phyloP scores from a whole-genome alignment of 1,140 invertebrate species.

The Drosophila albomicans region DNA sequence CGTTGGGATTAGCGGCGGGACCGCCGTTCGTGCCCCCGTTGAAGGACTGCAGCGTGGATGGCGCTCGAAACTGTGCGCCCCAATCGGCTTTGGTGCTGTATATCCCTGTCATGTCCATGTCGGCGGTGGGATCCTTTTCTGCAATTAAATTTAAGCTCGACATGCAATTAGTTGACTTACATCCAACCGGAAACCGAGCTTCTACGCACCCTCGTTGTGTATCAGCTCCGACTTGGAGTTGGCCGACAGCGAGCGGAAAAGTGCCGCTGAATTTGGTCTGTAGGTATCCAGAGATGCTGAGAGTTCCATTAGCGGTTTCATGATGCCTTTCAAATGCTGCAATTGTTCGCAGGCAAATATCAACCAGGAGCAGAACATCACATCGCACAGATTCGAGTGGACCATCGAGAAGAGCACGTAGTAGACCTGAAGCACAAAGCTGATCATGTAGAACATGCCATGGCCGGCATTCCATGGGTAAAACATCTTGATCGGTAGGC shows the following conservation, averaged over 20 bases:
- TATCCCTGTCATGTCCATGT: constrained; percentile 89
- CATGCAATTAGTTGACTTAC: constrained; percentile 22
- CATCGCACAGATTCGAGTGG: constrained; percentile 90
- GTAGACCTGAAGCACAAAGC: constrained; percentile 90
- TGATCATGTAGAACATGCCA: constrained; percentile 88
- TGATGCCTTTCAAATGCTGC: constrained; percentile 92
- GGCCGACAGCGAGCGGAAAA: constrained; percentile 89
- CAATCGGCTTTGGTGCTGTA: constrained; percentile 92
- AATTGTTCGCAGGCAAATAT: constrained; percentile 93
- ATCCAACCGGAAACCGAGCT: not conserved
- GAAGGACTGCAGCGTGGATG: constrained; percentile 88
- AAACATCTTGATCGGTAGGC: constrained; percentile 90
- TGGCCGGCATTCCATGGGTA: constrained; percentile 90
- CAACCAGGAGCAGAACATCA: constrained; percentile 93
- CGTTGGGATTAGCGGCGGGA: constrained; percentile 88
- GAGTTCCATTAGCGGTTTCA: constrained; percentile 93
- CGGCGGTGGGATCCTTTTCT: constrained; percentile 85
- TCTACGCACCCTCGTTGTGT: constrained; percentile 84
- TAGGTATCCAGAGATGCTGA: constrained; percentile 92
- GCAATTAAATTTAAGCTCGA: constrained; percentile 47
- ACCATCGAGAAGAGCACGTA: constrained; percentile 90
- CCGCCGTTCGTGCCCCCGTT: constrained; percentile 57
- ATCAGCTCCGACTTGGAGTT: constrained; percentile 86
- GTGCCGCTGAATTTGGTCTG: constrained; percentile 91
- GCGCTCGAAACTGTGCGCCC: constrained; percentile 89